Conservation (phyloP, 2,888 invertebrate genomes). For the Hirtodrosophila trivittata region DNA sequence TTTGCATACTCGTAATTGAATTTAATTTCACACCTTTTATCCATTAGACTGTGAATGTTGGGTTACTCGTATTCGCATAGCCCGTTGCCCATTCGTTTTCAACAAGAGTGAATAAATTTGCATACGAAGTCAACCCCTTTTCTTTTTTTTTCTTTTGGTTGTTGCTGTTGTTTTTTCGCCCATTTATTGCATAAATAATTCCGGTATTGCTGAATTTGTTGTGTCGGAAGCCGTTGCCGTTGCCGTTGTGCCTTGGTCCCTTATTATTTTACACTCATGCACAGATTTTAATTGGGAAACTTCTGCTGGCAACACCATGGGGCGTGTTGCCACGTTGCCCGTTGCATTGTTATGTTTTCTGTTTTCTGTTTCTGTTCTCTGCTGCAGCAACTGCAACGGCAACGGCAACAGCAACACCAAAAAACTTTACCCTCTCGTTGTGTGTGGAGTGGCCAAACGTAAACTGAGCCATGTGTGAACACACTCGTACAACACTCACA, state of each 20-base stretch:
- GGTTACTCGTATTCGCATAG: not conserved
- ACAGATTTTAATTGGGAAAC: constrained; percentile 74
- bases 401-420: constrained; percentile 9
- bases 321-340: constrained; percentile 8
- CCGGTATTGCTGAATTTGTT: constrained; percentile 25
- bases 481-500: constrained; percentile 28
- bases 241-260: constrained; percentile 17
- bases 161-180: not conserved
- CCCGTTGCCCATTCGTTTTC: constrained; percentile 19
- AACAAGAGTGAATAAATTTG: constrained; percentile 33
- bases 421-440: constrained; percentile 25
- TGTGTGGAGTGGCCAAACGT: constrained; percentile 6
- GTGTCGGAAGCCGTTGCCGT: constrained; percentile 8
- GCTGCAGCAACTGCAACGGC: constrained; percentile 23
- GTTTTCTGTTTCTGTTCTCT: too few species aligned
- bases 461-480: constrained; percentile 36
- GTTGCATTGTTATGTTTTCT: constrained; percentile 47
- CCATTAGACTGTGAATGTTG: not conserved
- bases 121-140: constrained; percentile 20
- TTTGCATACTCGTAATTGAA: constrained; percentile 28
- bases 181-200: constrained; percentile 23
- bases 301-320: constrained; percentile 37
- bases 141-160: not conserved
- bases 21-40: constrained; percentile 20
- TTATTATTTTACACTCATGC: constrained; percentile 62